Conservation (phyloP, 2,888 invertebrate genomes). For the Hyles lineata region DNA sequence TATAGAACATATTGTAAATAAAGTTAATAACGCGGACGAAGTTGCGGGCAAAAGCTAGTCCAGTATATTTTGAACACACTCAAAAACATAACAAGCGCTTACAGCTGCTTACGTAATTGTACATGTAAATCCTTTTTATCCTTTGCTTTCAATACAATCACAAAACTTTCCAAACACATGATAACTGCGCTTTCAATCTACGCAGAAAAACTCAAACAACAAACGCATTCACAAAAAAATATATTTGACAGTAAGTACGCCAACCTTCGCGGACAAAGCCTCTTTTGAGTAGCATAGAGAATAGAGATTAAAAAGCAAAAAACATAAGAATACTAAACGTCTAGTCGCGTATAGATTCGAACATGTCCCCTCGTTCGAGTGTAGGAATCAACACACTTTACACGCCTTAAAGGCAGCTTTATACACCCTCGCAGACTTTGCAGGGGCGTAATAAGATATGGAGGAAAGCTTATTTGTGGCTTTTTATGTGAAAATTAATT, state of each 20-base stretch:
- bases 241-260: not conserved
- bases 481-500: too few relatives aligned
- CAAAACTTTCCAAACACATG: not conserved
- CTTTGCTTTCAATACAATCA: not conserved
- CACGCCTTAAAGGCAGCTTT: constrained; percentile 29
- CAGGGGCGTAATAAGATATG: constrained; percentile 20
- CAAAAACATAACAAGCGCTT: not conserved
- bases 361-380: not conserved
- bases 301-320: constrained; percentile 17
- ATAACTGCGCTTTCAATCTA: too few relatives aligned
- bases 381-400: constrained; percentile 31
- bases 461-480: too few relatives aligned
- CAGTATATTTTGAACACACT: too few relatives aligned
- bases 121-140: not conserved
- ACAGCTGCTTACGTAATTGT: too few relatives aligned
- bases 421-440: constrained; percentile 19
- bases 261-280: not conserved
- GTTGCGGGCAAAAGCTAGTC: too few relatives aligned
- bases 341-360: constrained; percentile 15
- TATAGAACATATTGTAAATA: too few relatives aligned
- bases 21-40: too few relatives aligned
- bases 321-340: constrained; percentile 22
- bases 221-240: not conserved
- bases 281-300: constrained; percentile 2
- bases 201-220: too few relatives aligned